These are phyloP conservation scores for Patella caerulea DNA, from an alignment of 2,888 invertebrate species.

Conservation along the genomic window DNA sequence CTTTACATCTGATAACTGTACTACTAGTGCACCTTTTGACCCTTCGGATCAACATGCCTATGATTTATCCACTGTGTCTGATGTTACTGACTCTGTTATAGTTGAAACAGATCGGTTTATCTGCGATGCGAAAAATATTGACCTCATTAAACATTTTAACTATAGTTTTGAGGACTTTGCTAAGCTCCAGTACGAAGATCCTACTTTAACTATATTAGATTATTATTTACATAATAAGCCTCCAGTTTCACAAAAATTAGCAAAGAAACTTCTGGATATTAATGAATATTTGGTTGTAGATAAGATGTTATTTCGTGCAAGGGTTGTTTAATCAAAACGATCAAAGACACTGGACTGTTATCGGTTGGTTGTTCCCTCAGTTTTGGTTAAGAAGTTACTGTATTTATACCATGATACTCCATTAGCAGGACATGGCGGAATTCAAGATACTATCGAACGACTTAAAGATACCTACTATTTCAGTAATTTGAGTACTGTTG, in stretches of 20 bases:
- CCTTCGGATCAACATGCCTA: no score
- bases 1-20: no score
- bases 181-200: conserved; percentile 14
- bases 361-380: conserved; percentile 28
- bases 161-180: neutral
- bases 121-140: neutral
- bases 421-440: conserved; percentile 25
- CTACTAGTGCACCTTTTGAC: no score
- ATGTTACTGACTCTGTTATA: no score
- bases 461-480: conserved; percentile 26
- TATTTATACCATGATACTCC: conserved; percentile 28
- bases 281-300: conserved; percentile 30
- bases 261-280: conserved; percentile 22
- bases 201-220: neutral
- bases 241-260: conserved; percentile 28
- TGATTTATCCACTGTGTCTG: no score
- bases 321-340: conserved; percentile 27
- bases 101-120: no score
- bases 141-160: neutral
- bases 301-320: conserved; percentile 28
- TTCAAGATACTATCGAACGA: conserved; percentile 29
- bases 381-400: neutral
- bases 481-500: conserved; percentile 10
- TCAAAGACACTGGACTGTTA: conserved; percentile 19
- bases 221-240: conserved; percentile 11